Percentiles rank a stretch among this genome's conserved stretches.
Evolutionary conservation across 2,797 vertebrate genomes (phyloP).

Genomic region (Macrochelys suwanniensis): DNA sequence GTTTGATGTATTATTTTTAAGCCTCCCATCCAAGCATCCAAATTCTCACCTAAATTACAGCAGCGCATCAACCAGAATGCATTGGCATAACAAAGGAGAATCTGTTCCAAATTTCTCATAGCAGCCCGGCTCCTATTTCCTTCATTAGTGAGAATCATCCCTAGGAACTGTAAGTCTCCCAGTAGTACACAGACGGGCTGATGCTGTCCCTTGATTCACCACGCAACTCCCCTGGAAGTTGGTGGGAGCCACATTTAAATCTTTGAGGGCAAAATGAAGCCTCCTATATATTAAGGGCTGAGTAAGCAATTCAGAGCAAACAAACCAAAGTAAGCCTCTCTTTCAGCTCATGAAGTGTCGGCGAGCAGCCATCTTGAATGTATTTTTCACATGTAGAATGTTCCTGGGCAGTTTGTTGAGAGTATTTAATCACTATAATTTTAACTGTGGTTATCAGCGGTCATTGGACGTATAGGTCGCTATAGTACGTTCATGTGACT

Average conservation of each 20-base stretch:
- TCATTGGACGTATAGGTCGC: neutral
- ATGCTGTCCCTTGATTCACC: neutral
- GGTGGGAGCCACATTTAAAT: neutral
- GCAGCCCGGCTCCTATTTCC: rapidly evolving
- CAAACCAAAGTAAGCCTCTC: neutral
- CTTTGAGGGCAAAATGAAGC: neutral
- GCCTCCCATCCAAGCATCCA: rapidly evolving
- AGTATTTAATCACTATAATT: neutral
- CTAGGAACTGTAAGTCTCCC: neutral
- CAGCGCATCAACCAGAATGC: rapidly evolving
- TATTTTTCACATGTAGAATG: neutral
- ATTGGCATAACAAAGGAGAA: rapidly evolving
- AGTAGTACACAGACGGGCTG: rapidly evolving
- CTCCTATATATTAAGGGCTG: neutral
- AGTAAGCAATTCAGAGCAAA: neutral
- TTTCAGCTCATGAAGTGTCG: neutral
- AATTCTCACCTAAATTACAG: rapidly evolving
- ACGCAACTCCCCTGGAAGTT: neutral
- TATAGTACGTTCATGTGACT: neutral
- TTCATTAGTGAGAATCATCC: neutral
- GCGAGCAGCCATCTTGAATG: neutral
- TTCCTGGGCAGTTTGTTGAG: neutral
- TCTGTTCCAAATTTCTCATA: rapidly evolving
- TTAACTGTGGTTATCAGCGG: neutral
- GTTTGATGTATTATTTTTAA: neutral